Evolutionary conservation across 2,888 invertebrate genomes (phyloP), one percentile per base, ranked within the genome.

Genomic region (Morpho achilles): DNA sequence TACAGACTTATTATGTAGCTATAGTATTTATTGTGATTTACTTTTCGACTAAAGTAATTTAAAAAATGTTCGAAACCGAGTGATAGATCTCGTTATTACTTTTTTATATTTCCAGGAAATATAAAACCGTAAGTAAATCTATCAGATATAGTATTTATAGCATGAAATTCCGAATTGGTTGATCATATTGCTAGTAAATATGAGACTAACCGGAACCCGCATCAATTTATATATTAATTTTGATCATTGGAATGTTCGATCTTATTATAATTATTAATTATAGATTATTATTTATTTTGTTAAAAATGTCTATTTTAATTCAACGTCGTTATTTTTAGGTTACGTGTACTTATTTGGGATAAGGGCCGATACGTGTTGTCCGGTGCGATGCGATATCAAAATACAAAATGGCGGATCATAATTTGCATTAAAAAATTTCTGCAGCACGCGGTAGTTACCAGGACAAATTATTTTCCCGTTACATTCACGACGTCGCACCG

Each of bases 11-110:
- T 49, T 16, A 46, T 67, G 78, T 86, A 85, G 84, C 70, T 69
- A 78, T 85, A 87, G 77, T 87, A 85, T 87, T 87, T 87, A 86
- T 86, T 87, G 85, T 86, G 83, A 84, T 86, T 81, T 84, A 45
- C 75, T 79, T 79, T 79, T 79, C 77, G 77, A 80, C 59, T 54
- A 40, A 54, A 59, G 53, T 41, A 56, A 59, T 59, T 54, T 56
- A 53, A 45, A 56, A 59, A 56, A 53, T 50, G 45, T 54, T 43
- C 44, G 48, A 54, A 69, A 67, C 67, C 70, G 71, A 71, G 72
- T 74, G 69, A 65, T 76, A 74, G 74, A 65, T 73, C 66, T 73
- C 68, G 67, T 70, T 68, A 48, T 71, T 72, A 73, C 72, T 32
- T 32, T 32, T 32, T 32, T 5, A 32, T 32, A 32, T 32, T 32